phyloP scores from a whole-genome alignment of 2,113 vertebrate genomes.

The Hydropotes inermis region DNA sequence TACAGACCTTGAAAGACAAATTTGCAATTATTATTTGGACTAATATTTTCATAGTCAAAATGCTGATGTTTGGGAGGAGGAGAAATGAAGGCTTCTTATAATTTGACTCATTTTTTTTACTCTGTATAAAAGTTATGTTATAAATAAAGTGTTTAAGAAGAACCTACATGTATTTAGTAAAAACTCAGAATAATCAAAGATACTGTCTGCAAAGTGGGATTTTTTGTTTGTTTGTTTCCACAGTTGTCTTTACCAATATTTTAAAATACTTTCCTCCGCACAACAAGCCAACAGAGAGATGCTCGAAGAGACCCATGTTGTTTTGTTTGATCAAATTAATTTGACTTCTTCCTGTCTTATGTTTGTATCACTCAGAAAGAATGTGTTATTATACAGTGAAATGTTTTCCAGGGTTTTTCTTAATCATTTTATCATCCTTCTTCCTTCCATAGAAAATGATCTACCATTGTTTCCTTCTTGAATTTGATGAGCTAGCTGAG shows the following conservation, averaged over 20 bases:
- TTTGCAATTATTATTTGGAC: constrained; percentile 1
- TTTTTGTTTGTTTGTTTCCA: background rate
- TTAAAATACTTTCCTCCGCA: background rate
- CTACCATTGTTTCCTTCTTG: background rate
- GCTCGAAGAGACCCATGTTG: background rate
- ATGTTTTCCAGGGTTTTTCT: background rate
- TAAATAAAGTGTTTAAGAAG: background rate
- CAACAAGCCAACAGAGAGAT: constrained; percentile 3
- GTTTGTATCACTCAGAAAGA: constrained; percentile 19
- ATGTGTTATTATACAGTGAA: background rate
- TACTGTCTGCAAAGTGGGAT: background rate
- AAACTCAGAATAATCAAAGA: background rate
- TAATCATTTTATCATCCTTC: background rate
- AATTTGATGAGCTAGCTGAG: background rate
- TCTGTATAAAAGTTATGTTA: background rate
- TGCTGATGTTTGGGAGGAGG: background rate
- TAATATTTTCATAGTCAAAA: background rate
- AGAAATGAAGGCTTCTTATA: background rate
- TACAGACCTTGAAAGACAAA: background rate
- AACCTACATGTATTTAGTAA: background rate
- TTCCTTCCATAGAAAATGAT: background rate
- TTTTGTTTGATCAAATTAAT: background rate
- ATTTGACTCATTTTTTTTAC: background rate
- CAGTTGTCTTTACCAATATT: background rate
- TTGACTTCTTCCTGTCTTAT: constrained; percentile 20